Conservation (phyloP, 2,113 vertebrate genomes). For the Sander vitreus region DNA sequence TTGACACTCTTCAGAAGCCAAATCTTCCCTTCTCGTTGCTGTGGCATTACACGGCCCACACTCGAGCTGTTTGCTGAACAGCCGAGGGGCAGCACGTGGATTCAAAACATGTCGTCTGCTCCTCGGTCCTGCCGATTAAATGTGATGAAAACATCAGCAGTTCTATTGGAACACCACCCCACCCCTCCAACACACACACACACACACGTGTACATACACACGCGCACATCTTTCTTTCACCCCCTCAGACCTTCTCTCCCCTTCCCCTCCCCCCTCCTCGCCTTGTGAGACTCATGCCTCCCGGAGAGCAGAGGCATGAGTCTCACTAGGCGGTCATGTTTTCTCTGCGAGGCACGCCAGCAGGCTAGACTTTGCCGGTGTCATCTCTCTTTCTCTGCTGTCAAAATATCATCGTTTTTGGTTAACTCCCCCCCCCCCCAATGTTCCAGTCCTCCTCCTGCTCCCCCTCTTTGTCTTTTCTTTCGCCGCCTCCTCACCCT, state of each 20-base stretch:
- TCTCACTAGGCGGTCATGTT: constrained; percentile 70
- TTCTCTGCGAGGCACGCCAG: constrained; percentile 68
- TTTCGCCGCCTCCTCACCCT: neutral
- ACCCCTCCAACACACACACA: neutral
- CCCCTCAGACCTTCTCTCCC: constrained; percentile 1
- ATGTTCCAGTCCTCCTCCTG: constrained; percentile 52
- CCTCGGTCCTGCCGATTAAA: constrained; percentile 41
- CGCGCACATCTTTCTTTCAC: constrained; percentile 12
- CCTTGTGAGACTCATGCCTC: constrained; percentile 37
- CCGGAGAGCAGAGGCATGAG: constrained; percentile 29
- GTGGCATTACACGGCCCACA: constrained; percentile 12
- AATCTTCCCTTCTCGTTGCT: constrained; percentile 12
- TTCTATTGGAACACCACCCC: constrained; percentile 14
- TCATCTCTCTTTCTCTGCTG: constrained; percentile 66
- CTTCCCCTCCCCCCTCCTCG: neutral
- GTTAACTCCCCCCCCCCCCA: constrained; percentile 68
- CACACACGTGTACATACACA: neutral
- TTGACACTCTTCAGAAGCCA: constrained; percentile 53
- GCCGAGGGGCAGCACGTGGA: constrained; percentile 22
- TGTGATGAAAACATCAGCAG: constrained; percentile 51
- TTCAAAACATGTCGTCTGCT: constrained; percentile 34
- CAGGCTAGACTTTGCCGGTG: constrained; percentile 48
- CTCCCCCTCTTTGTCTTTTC: constrained; percentile 36
- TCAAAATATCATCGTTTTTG: constrained; percentile 74
- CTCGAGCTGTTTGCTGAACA: constrained; percentile 37